These are phyloP conservation scores for Carterocephalus palaemon DNA, from an alignment of 2,888 invertebrate species.

Conservation along the genomic window DNA sequence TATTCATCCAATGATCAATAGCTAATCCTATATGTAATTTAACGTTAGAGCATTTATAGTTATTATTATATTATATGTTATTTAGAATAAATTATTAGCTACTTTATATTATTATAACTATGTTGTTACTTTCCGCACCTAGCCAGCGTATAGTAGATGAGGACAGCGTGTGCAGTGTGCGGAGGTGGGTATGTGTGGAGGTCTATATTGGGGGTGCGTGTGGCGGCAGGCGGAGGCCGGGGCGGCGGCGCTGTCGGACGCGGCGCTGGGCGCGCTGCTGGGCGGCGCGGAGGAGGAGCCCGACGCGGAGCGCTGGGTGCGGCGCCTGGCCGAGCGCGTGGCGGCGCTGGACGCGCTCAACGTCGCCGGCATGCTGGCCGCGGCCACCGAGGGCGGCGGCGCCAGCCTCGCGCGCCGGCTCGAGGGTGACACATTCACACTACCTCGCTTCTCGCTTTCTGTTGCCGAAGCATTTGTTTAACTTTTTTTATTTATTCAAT, in stretches of 20 bases:
- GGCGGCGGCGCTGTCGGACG: constrained; percentile 86
- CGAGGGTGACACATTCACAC: constrained; percentile 53
- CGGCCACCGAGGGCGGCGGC: constrained; percentile 84
- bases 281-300: constrained; percentile 86
- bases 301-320: constrained; percentile 85
- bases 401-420: constrained; percentile 78
- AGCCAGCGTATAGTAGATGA: neutral
- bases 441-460: no score
- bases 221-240: constrained; percentile 55
- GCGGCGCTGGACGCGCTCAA: constrained; percentile 82
- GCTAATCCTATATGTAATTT: no score
- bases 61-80: no score
- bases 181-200: constrained; percentile 30
- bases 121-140: no score
- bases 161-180: neutral
- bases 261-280: constrained; percentile 82
- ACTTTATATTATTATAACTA: no score
- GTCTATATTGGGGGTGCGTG: constrained; percentile 36
- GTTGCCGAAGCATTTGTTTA: no score
- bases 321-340: constrained; percentile 87
- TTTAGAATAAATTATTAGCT: no score
- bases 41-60: no score
- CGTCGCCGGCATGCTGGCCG: constrained; percentile 87
- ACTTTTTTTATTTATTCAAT: neutral
- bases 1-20: no score